Conservation (phyloP, 2,797 vertebrate species). For the Chaunax sp. region DNA sequence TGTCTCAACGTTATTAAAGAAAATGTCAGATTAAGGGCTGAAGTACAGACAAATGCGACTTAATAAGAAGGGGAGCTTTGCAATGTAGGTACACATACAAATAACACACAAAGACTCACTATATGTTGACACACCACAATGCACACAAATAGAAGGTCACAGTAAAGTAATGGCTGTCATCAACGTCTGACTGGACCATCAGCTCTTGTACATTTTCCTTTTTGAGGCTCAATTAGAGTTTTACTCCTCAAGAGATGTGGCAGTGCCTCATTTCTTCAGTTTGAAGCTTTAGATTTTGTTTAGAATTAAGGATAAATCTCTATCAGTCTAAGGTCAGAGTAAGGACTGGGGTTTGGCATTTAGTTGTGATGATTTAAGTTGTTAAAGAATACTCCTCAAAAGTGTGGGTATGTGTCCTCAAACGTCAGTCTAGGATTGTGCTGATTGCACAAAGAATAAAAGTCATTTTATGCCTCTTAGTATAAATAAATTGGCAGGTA, state of each 20-base stretch:
- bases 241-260: too few relatives aligned
- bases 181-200: too few relatives aligned
- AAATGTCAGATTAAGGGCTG: neutral
- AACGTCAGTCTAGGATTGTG: slow-evolving; percentile 14
- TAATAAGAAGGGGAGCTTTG: neutral
- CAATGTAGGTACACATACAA: neutral
- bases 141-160: too few relatives aligned
- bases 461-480: neutral
- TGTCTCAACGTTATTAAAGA: too few relatives aligned
- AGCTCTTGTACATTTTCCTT: too few relatives aligned
- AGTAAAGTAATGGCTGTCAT: too few relatives aligned
- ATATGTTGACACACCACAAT: too few relatives aligned
- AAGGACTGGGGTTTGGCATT: neutral
- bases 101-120: too few relatives aligned
- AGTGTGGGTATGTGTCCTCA: neutral
- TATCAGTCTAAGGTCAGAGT: too few relatives aligned
- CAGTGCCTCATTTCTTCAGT: neutral
- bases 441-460: too few relatives aligned
- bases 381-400: too few relatives aligned
- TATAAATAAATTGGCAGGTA: slow-evolving; percentile 23
- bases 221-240: too few relatives aligned
- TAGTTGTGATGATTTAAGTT: neutral
- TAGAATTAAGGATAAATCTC: neutral
- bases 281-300: neutral
- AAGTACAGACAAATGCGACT: neutral